These are phyloP conservation scores for Drosophila murphyi DNA, from an alignment of 1,140 invertebrate genomes.

Conservation along the genomic window DNA sequence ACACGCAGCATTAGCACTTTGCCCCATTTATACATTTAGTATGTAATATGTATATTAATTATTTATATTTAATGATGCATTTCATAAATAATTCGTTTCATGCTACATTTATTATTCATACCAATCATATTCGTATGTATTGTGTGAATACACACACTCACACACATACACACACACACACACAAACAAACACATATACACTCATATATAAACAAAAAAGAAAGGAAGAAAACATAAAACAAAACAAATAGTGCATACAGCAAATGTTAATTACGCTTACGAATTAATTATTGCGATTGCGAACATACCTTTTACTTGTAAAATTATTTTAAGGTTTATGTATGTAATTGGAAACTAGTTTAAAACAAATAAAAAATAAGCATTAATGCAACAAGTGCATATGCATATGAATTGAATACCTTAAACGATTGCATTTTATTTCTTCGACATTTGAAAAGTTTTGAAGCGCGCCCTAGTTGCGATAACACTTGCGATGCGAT, in stretches of 20 bases:
- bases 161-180: too few species aligned
- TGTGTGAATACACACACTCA: conserved; percentile 3
- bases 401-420: conserved; percentile 33
- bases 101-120: conserved; percentile 21
- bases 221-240: background rate
- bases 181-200: background rate
- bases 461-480: background rate
- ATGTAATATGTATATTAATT: conserved; percentile 48
- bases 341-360: conserved; percentile 55
- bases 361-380: conserved; percentile 46
- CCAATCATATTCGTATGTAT: conserved; percentile 26
- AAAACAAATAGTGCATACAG: conserved; percentile 32
- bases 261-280: conserved; percentile 47
- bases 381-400: conserved; percentile 33
- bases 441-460: background rate
- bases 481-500: background rate
- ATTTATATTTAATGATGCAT: conserved; percentile 47
- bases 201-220: background rate
- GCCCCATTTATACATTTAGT: conserved; percentile 31
- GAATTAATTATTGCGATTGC: conserved; percentile 48
- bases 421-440: conserved; percentile 1
- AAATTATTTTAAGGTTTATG: conserved; percentile 48
- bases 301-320: conserved; percentile 49
- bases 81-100: conserved; percentile 41
- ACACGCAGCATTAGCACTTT: conserved; percentile 33